A percentile compares a stretch with the other conserved stretches of the same genome.
These are phyloP conservation scores for Sapajus apella DNA, from an alignment of 2,113 vertebrate genomes.

Conservation along the genomic window DNA sequence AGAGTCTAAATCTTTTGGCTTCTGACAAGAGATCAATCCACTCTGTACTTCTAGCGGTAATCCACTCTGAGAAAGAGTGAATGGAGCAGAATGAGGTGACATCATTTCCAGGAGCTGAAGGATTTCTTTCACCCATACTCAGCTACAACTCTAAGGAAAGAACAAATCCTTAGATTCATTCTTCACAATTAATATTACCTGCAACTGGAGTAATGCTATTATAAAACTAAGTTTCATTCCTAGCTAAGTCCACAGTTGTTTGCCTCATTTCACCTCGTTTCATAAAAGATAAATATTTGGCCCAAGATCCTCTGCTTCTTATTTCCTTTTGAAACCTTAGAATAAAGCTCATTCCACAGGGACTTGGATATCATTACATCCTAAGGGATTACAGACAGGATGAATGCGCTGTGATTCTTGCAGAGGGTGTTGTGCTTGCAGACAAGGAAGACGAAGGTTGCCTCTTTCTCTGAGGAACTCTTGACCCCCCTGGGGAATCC, in stretches of 20 bases:
- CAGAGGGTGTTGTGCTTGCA: fast-evolving
- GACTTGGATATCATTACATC: neutral
- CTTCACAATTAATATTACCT: neutral
- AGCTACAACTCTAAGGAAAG: fast-evolving
- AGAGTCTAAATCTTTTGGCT: neutral
- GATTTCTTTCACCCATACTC: fast-evolving
- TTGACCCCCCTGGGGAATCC: neutral
- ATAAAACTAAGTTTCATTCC: neutral
- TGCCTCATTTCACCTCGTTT: neutral
- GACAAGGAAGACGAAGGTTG: fast-evolving
- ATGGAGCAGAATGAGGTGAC: fast-evolving
- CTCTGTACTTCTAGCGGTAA: fast-evolving
- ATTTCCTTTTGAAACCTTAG: neutral
- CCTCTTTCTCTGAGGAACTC: neutral
- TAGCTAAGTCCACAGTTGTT: neutral
- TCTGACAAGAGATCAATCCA: fast-evolving
- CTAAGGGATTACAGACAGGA: neutral
- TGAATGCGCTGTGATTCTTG: fast-evolving
- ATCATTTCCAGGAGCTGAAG: fast-evolving
- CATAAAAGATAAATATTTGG: neutral
- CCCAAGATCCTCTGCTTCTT: neutral
- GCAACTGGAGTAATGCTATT: neutral
- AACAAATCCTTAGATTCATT: neutral
- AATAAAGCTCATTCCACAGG: neutral
- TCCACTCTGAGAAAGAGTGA: fast-evolving